phyloP scores from a whole-genome alignment of 2,888 invertebrate species.

The Trichacis sp. region DNA sequence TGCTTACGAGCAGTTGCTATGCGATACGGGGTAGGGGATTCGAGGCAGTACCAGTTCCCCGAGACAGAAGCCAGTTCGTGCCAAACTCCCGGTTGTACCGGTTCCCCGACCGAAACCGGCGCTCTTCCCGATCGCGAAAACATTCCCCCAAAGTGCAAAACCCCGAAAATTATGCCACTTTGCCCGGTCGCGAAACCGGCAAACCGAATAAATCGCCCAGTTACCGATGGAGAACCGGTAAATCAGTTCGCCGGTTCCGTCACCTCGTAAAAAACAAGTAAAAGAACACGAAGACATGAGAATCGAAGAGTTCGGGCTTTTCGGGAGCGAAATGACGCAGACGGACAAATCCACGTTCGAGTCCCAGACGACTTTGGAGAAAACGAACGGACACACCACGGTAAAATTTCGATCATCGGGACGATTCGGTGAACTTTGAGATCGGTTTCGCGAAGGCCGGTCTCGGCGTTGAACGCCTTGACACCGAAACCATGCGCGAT shows the following conservation, averaged over 20 bases:
- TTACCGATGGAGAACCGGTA: conserved; percentile 20
- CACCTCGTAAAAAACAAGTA: neutral
- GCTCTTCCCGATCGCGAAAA: too few species aligned
- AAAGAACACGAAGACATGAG: neutral
- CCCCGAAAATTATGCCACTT: neutral
- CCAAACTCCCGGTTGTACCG: conserved; percentile 50
- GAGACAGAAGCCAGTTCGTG: conserved; percentile 55
- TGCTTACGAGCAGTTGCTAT: conserved; percentile 50
- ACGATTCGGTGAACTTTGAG: too few species aligned
- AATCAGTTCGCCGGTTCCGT: neutral
- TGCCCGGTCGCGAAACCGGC: conserved; percentile 15
- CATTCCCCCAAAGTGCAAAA: too few species aligned
- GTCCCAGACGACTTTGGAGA: conserved; percentile 42
- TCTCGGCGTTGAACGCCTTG: conserved; percentile 46
- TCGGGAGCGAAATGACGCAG: conserved; percentile 41
- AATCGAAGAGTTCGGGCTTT: neutral
- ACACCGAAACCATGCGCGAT: conserved; percentile 44
- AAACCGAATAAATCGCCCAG: too few species aligned
- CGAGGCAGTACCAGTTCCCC: conserved; percentile 53
- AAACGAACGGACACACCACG: conserved; percentile 47
- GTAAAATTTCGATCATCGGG: conserved; percentile 35
- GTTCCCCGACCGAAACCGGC: too few species aligned
- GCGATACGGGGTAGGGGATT: conserved; percentile 54
- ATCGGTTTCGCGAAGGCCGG: conserved; percentile 26
- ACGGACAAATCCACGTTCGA: conserved; percentile 42